Base-by-base conservation (phyloP, 2,888 invertebrate species). In the Leuctra nigra region DNA sequence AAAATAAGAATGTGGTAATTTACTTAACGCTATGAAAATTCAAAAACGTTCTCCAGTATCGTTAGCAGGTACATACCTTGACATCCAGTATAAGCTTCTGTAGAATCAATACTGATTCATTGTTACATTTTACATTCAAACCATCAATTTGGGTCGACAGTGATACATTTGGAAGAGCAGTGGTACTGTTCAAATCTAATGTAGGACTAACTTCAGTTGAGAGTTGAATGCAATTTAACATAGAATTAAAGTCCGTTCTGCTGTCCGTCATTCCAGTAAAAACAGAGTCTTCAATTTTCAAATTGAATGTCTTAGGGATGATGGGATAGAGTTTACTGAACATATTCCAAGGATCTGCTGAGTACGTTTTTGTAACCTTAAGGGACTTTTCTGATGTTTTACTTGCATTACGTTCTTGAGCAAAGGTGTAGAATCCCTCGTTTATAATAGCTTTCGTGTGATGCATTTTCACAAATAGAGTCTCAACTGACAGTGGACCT, bases 401-500 rank as follows among this genome's bases (percentile, higher is more conserved):
- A 41, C 62, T 58, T 13, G 46, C 54, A n/a, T 44, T 59, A 11
- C 64, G 70, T 66, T 75, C 73, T 55, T 73, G 71, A 29, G 75
- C 67, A 65, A 76, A 76, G 54, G 73, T 72, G 64, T 79, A 81
- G 59, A 82, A 71, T 23, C 80, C 78, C 63, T 81, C 81, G 68
- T 78, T 77, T 47, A 82, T 73, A 54, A 75, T 70, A 54, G 77
- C 75, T 64, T 73, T 77, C 62, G 76, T 80, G 65, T 81, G 79
- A 57, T 76, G 80, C 63, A 85, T 75, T 58, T 75, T 75, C 58
- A 83, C 73, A 13, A 46, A 54, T 23, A 57, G 23, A 72, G 87
- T 89, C 78, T 91, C 89, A 39, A 91, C 84, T 63, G 87, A 87
- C n/a, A 90, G 72, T n/a, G 89, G 87, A 2, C 87, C 88, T 65